These are phyloP conservation scores for Masnerella sp. DNA, from an alignment of 2,888 invertebrate genomes.

Conservation along the genomic window DNA sequence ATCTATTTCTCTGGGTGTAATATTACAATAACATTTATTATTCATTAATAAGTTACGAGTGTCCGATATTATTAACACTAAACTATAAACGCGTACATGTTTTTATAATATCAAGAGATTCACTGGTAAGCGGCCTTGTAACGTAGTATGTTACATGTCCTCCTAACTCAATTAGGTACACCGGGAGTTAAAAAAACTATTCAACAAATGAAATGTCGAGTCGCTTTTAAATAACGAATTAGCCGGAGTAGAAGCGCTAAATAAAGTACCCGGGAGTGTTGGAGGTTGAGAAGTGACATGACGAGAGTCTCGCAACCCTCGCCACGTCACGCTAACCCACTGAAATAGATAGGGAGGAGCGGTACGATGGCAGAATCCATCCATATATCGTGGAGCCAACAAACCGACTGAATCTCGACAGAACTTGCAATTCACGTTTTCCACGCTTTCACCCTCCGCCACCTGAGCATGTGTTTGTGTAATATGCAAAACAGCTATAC, in stretches of 20 bases:
- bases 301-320: conserved; percentile 47
- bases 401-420: conserved; percentile 75
- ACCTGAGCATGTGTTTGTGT: conserved; percentile 4
- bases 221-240: conserved; percentile 29
- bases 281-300: conserved; percentile 38
- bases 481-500: conserved; percentile 31
- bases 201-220: conserved; percentile 10
- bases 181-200: no score
- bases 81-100: no score
- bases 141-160: no score
- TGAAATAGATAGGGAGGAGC: conserved; percentile 70
- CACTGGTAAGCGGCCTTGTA: no score
- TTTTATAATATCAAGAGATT: no score
- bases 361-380: conserved; percentile 66
- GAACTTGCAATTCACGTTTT: conserved; percentile 72
- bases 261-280: conserved; percentile 39
- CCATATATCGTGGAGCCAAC: conserved; percentile 73
- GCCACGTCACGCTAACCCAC: conserved; percentile 72
- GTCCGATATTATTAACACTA: no score
- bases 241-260: conserved; percentile 11
- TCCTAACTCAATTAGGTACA: no score
- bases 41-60: no score
- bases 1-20: no score
- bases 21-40: no score
- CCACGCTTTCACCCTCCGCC: conserved; percentile 63